These are phyloP conservation scores for Scylla paramamosain DNA, from an alignment of 1,140 invertebrate species.

Conservation along the genomic window DNA sequence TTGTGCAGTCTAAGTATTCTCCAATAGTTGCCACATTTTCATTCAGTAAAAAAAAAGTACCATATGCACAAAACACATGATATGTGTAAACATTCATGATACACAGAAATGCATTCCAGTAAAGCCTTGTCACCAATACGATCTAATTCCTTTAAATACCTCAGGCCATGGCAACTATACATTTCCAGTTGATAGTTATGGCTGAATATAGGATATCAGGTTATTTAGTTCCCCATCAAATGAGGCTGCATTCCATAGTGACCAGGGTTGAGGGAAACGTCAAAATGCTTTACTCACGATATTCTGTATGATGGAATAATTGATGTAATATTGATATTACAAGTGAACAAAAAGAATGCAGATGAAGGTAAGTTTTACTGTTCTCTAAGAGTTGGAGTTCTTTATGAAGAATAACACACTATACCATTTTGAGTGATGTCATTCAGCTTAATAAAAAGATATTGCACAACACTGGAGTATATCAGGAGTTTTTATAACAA, in stretches of 20 bases:
- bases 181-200: conserved; percentile 35
- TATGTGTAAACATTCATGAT: conserved; percentile 17
- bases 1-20: conserved; percentile 65
- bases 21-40: conserved; percentile 66
- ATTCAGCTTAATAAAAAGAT: no score
- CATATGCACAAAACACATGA: conserved; percentile 32
- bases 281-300: not conserved
- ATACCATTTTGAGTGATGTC: no score
- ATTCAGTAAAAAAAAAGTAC: conserved; percentile 37
- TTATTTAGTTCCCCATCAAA: conserved; percentile 34
- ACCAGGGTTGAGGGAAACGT: conserved; percentile 59
- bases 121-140: conserved; percentile 45
- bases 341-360: no score
- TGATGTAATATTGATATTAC: not conserved
- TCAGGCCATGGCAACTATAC: conserved; percentile 40
- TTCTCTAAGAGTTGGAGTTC: no score
- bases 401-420: no score
- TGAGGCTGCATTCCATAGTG: conserved; percentile 51
- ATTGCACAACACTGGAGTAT: no score
- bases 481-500: no score
- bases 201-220: not conserved
- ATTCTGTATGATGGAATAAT: not conserved
- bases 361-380: no score
- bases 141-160: conserved; percentile 22
- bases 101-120: conserved; percentile 57